Evolutionary conservation across 2,888 invertebrate species (phyloP), one percentile per base, ranked within the genome.

Genomic region (Cryptus armator): DNA sequence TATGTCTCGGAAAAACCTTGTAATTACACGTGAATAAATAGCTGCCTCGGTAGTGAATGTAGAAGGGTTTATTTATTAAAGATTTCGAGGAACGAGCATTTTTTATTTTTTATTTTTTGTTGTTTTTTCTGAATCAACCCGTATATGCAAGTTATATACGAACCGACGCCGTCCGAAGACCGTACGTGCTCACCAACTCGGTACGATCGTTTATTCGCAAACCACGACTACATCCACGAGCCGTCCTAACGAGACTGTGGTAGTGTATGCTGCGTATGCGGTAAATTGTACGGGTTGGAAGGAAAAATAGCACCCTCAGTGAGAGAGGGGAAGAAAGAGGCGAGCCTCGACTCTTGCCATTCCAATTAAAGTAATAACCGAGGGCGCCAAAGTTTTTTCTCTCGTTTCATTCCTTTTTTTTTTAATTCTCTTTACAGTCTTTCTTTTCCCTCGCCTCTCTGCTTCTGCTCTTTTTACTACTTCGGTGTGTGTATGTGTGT

Each of bases 281-380:
- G 75, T 75, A 75, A 75, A 75, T 75, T 48, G 75, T 29, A 64
- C 64, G 56, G 12, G 75, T 48, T 75, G 48, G 16, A 37, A 64
- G 29, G 64, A 75, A 64, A 75, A 75, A 64, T 75, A 75, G 62
- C 75, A 64, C 75, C 48, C 64, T 75, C 48, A 24, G 10, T 19
- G 19, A 56, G 56, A 56, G 10, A 56, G 56, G 19, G 56, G 10
- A 19, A 24, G 56, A 56, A 24, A 72, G 48, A 62, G 72, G 72
- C 59, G 32, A 72, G 59, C 74, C 48, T 74, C 64, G 59, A 62
- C 74, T 74, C 62, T 48, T 64, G 64, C 74, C 62, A 64, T 74
- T 74, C 74, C 74, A 74, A 74, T 74, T 74, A 74, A 74, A 74
- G 74, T 64, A 74, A 74, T 74, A 74, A 64, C 74, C 32, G 62